Base-by-base conservation (phyloP, 2,797 vertebrate genomes). In the Micropoecilia bifurca region DNA sequence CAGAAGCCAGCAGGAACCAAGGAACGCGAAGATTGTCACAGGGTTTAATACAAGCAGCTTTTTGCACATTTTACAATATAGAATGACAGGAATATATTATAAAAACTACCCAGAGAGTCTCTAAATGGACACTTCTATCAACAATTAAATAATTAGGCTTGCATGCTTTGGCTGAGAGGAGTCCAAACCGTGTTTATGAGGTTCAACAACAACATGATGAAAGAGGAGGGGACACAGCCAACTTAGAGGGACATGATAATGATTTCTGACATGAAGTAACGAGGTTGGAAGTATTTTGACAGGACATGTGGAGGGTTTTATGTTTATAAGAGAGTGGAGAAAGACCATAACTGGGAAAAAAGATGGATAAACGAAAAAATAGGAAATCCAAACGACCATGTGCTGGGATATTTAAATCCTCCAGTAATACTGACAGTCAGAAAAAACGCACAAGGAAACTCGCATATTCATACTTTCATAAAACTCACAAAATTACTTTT, bases 401-500 rank as follows among this genome's bases (percentile, higher is more conserved):
- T 73, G 33, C 30, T 57, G 39, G 33, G 22, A 7, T 25, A 0
- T 68, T 41, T 25, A 41, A 68, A 41, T 50, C 73, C 36, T 55
- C 50, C 73, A 9, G 41, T 39, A 4, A 16, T 25, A 50, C 47
- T 18, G 46, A 30, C 46, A 30, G 28, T 50, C 6, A 53, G 7
- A 13, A 53, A 36, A 45, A 57, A 46, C 6, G 33, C 46, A 80
- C 1, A 22, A 89, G 80, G 75, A 69, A 89, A 77, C 59, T 36
- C 18, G 87, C 39, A 39, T 76, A 16, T 75, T 72, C 47, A 83
- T 6, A 75, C 25, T n/a, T 87, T 73, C 48, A 83, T 80, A 92
- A 96, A 95, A 94, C 88, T 95, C 94, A 95, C 95, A 95, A 96
- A 96, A 95, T 90, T 96, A 94, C 90, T 95, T 96, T 97, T 97